Evolutionary conservation across 2,113 vertebrate species (phyloP), one percentile per base, ranked within the genome.

Genomic region (Nycticebus coucang): DNA sequence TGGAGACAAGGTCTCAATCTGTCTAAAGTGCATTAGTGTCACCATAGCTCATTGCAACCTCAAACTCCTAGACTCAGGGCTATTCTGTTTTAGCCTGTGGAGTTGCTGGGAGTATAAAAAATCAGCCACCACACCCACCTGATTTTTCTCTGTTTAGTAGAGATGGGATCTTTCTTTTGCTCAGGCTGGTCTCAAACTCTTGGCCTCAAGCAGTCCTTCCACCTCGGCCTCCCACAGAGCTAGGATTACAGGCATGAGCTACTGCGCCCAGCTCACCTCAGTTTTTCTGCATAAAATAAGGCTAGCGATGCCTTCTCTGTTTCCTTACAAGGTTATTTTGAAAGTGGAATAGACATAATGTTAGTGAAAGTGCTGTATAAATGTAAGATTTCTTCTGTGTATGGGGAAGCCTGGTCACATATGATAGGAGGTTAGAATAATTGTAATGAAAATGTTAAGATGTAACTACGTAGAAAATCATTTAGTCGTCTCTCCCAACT

Each of bases 401-500:
- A 60, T 87, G 13, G 5, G 24, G 10, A 85, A 81, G 5, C 14
- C 66, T 95, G 41, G 17, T 84, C 37, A 87, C 15, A 55, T 86
- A 35, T 41, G 26, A 28, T 85, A 93, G 33, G 1, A 94, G 30
- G 79, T 81, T 83, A 91, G 80, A 85, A 81, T 96, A 87, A 87
- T 93, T 85, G 94, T 94, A 85, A 94, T 68, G 72, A 82, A 92
- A 87, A 85, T 71, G n/a, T 91, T 94, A 87, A 83, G 41, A 75
- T 85, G 17, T 45, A 80, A 59, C 41, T 92, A 30, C 60, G 19
- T 66, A 91, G 80, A 90, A 95, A 81, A 50, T 85, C 21, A 77
- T 89, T 91, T 84, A 89, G 28, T 84, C 30, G 82, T 85, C 64
- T 94, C 53, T 88, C 18, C 37, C 26, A 84, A 69, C 35, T 93